These are phyloP conservation scores for Prenolepis imparis DNA, from an alignment of 2,888 invertebrate species.

Conservation along the genomic window DNA sequence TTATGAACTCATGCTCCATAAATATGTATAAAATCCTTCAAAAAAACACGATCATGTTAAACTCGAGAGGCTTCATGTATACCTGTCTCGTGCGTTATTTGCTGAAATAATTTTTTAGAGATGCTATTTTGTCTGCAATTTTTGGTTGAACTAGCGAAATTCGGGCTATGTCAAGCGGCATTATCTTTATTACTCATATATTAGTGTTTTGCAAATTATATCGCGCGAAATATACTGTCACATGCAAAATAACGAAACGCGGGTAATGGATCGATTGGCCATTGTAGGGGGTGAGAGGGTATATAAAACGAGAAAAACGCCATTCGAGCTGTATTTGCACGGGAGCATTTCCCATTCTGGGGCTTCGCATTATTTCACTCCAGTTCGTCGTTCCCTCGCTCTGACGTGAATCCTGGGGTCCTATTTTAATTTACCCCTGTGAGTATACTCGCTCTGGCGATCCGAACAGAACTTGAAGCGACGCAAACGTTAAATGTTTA, in stretches of 20 bases:
- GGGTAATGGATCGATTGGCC: neutral
- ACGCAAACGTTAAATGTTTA: slow-evolving; percentile 43
- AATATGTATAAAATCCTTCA: slow-evolving; percentile 2
- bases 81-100: slow-evolving; percentile 51
- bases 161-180: slow-evolving; percentile 29
- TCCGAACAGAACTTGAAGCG: neutral
- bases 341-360: slow-evolving; percentile 2
- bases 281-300: slow-evolving; percentile 9
- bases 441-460: slow-evolving; percentile 10
- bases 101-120: slow-evolving; percentile 57
- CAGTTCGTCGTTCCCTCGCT: slow-evolving; percentile 34
- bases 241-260: slow-evolving; percentile 39
- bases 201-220: slow-evolving; percentile 59
- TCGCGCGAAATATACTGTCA: slow-evolving; percentile 40
- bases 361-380: slow-evolving; percentile 58
- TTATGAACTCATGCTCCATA: neutral
- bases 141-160: slow-evolving; percentile 55
- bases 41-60: neutral
- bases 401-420: slow-evolving; percentile 48
- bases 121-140: slow-evolving; percentile 44
- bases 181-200: slow-evolving; percentile 60
- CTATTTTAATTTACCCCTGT: slow-evolving; percentile 53
- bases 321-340: slow-evolving; percentile 46
- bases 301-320: slow-evolving; percentile 48
- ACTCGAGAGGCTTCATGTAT: neutral